A percentile compares a stretch with the other conserved stretches of the same genome.
These are phyloP conservation scores for Dromius quadrimaculatus DNA, from an alignment of 2,888 invertebrate genomes.

Conservation along the genomic window DNA sequence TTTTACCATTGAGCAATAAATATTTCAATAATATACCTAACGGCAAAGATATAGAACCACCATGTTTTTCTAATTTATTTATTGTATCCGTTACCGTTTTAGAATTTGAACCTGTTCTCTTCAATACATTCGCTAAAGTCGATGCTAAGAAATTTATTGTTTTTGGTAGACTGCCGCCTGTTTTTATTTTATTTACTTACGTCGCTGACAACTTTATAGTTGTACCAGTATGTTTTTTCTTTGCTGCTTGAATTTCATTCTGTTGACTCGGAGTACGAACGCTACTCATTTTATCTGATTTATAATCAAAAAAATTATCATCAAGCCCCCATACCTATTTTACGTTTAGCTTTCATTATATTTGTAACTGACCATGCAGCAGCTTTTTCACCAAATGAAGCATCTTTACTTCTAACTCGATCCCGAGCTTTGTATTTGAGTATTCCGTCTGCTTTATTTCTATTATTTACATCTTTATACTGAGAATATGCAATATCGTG, in stretches of 20 bases:
- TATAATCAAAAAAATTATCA: too few relatives aligned
- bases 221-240: too few relatives aligned
- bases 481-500: slow-evolving; percentile 56
- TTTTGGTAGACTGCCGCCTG: too few relatives aligned
- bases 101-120: not conserved
- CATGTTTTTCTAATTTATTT: too few relatives aligned
- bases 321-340: slow-evolving; percentile 54
- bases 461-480: too few relatives aligned
- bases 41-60: too few relatives aligned
- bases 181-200: slow-evolving; percentile 1
- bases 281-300: too few relatives aligned
- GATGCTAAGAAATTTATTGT: too few relatives aligned
- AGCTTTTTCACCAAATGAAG: slow-evolving; percentile 47
- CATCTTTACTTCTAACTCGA: slow-evolving; percentile 48
- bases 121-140: not conserved
- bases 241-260: too few relatives aligned
- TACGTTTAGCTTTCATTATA: slow-evolving; percentile 54
- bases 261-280: too few relatives aligned
- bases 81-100: not conserved
- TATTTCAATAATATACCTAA: not conserved
- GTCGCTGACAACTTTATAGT: too few relatives aligned
- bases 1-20: not conserved
- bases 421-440: slow-evolving; percentile 46
- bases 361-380: slow-evolving; percentile 46
- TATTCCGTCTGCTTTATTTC: slow-evolving; percentile 38